Conservation (phyloP, 2,797 vertebrate species). For the Diplodus puntazzo region DNA sequence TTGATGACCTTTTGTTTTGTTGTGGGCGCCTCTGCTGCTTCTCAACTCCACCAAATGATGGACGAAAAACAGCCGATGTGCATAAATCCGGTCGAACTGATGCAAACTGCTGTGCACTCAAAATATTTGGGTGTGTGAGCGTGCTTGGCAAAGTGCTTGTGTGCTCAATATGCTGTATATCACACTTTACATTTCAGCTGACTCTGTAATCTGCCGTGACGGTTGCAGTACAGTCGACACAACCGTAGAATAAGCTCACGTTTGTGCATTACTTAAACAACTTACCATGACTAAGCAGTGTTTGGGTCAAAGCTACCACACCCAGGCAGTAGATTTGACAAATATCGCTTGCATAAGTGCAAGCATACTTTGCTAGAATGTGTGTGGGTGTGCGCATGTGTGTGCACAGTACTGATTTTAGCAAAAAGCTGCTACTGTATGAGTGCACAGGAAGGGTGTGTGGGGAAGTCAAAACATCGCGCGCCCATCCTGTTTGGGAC, state of each 20-base stretch:
- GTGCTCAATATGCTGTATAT: slow-evolving; percentile 68
- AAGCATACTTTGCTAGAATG: slow-evolving; percentile 14
- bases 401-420: slow-evolving; percentile 62
- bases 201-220: slow-evolving; percentile 63
- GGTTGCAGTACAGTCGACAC: slow-evolving; percentile 51
- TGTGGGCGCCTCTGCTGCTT: slow-evolving; percentile 58
- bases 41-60: slow-evolving; percentile 64
- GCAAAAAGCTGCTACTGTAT: slow-evolving; percentile 77
- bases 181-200: slow-evolving; percentile 73
- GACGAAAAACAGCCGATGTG: slow-evolving; percentile 60
- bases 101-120: slow-evolving; percentile 66
- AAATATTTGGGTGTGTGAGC: slow-evolving; percentile 63
- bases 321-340: slow-evolving; percentile 43
- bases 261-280: slow-evolving; percentile 51
- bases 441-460: slow-evolving; percentile 87
- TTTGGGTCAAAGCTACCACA: slow-evolving; percentile 51
- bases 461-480: slow-evolving; percentile 87
- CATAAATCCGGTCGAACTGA: slow-evolving; percentile 48
- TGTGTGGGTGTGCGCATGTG: slow-evolving; percentile 40
- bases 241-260: slow-evolving; percentile 55
- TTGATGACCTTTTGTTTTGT: slow-evolving; percentile 83
- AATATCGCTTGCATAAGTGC: slow-evolving; percentile 27
- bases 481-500: slow-evolving; percentile 90
- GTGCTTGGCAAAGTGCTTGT: slow-evolving; percentile 57
- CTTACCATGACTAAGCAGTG: slow-evolving; percentile 66